Percentiles rank a stretch among this genome's conserved stretches.
Conservation (phyloP, 2,888 invertebrate genomes). For the Disparrhopalites patrizii region DNA sequence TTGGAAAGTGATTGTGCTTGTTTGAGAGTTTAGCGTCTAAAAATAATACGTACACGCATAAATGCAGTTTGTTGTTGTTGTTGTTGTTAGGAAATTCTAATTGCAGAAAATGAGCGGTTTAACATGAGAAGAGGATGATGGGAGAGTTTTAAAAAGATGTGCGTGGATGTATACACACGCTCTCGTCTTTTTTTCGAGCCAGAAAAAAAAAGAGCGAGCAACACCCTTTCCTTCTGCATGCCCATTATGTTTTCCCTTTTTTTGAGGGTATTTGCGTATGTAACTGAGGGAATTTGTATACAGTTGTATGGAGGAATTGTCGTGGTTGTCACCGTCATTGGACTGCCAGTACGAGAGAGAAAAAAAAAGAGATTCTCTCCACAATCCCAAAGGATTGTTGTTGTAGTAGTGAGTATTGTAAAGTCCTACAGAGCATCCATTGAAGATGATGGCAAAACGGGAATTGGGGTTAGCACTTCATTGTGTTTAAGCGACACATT, state of each 20-base stretch:
- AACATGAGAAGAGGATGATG: constrained; percentile 1
- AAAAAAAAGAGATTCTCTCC: not conserved
- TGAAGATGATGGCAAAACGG: constrained; percentile 11
- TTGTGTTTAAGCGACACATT: not conserved
- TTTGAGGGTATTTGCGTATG: not conserved
- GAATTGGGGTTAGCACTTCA: constrained; percentile 19
- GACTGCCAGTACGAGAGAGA: not conserved
- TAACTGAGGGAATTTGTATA: not conserved
- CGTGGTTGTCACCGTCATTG: not conserved
- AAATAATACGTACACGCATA: too few species aligned
- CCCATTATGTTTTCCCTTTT: not conserved
- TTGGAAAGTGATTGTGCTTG: too few species aligned
- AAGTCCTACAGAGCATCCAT: too few species aligned
- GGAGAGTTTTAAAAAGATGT: too few species aligned
- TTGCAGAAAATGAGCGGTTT: constrained; percentile 1
- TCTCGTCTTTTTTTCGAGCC: too few species aligned
- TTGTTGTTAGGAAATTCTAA: not conserved
- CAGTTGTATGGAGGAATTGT: not conserved
- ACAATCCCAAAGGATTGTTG: too few species aligned
- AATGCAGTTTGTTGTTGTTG: too few species aligned
- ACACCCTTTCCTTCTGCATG: not conserved
- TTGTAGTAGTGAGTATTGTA: too few species aligned
- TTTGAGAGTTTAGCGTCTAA: too few species aligned
- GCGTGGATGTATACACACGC: too few species aligned
- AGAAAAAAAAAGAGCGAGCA: too few species aligned